These are phyloP conservation scores for Stylophora pistillata DNA, from an alignment of 64 coral and sea anemone species.

Conservation along the genomic window DNA sequence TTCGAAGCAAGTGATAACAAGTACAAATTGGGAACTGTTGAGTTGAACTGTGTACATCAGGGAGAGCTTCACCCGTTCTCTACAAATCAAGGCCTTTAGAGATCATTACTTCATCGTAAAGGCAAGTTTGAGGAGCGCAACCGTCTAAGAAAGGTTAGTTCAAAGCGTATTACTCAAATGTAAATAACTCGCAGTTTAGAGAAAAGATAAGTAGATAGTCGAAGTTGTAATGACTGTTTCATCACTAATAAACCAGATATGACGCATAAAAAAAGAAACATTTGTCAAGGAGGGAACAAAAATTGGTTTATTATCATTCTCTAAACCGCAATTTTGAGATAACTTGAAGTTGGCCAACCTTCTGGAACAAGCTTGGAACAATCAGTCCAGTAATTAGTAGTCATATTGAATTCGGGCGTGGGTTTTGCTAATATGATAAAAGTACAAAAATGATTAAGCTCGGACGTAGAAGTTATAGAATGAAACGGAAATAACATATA, in stretches of 20 bases:
- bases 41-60: neutral
- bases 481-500: neutral
- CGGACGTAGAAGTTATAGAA: too few species aligned
- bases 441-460: neutral
- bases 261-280: neutral
- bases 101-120: neutral
- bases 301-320: neutral
- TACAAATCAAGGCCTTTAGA: neutral
- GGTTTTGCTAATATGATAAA: neutral
- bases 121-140: neutral
- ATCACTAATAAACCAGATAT: neutral
- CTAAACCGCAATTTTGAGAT: conserved; percentile 12
- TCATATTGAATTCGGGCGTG: conserved; percentile 5
- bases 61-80: neutral
- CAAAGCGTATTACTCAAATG: neutral
- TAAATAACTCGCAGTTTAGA: neutral
- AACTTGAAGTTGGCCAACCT: neutral
- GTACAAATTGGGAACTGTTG: neutral
- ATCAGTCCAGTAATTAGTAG: neutral
- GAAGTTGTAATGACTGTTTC: neutral
- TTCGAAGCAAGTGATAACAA: neutral
- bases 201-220: neutral
- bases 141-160: neutral
- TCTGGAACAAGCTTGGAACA: neutral
- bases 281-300: neutral